Base-by-base conservation (phyloP, 1,140 invertebrate species). In the Drosophila auraria region DNA sequence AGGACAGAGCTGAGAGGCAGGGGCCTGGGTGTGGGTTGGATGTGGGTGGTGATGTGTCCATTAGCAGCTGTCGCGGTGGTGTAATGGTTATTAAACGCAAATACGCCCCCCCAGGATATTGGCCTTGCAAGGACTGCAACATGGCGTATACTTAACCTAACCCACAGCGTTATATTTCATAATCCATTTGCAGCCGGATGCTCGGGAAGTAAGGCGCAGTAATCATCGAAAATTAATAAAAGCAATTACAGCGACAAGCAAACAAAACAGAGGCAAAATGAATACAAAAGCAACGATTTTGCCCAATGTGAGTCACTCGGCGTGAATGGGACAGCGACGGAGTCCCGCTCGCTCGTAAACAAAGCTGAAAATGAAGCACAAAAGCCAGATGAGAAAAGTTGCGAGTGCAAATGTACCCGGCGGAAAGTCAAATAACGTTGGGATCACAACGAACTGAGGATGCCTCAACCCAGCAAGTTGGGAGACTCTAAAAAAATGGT, bases 171-270 rank as follows among this genome's bases (percentile, higher is more conserved):
- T 70, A 66, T 77, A 72, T 83, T 83, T 87, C 83, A 77, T 87
- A 83, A 83, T 77, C 76, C 78, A 80, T 87, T 86, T 78, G 82
- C 78, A 76, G 69, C 56, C 80, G 65, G 66, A 87, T 62, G 69
- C 70, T 54, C 54, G 49, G 66, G 27, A 78, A 82, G 65, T 25
- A 50, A 74, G 71, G 72, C 65, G 45, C 50, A 78, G 66, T 65
- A 74, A 82, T 78, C 74, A 78, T 78, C 56, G 64, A 70, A 68
- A 78, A 78, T 78, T 78, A 70, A 84, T 53, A 72, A 81, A 62
- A 44, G 74, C 74, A 57, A 69, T 70, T 78, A 70, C 74, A 61
- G 11, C 0, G 12, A 44, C 9, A 40, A 42, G 30, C 44, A 69
- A 78, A 77, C 56, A 38, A 66, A 66, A 61, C n/a, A 61, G 40